Percentiles rank a stretch among this genome's conserved stretches.
Conservation (phyloP, 2,888 invertebrate genomes). For the Micoletzkya japonica region DNA sequence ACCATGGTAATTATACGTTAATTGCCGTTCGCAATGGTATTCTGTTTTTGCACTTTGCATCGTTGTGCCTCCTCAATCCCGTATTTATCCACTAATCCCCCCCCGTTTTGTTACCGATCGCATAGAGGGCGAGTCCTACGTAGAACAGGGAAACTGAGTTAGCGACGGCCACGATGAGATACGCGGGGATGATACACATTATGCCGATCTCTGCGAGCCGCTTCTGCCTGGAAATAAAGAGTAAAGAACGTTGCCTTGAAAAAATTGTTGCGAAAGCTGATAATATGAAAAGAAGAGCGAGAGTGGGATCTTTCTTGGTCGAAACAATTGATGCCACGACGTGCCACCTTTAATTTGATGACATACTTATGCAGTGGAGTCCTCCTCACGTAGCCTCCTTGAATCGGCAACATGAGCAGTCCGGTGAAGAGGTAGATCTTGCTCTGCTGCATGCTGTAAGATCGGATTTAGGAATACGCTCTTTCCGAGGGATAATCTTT, state of each 20-base stretch:
- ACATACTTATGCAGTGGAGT: slow-evolving; percentile 73
- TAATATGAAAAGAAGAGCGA: too few species aligned
- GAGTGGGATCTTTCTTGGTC: too few species aligned
- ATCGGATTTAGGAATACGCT: background rate
- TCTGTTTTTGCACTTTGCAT: background rate
- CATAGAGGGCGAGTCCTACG: slow-evolving; percentile 82
- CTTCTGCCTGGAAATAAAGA: slow-evolving; percentile 42
- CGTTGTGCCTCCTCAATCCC: background rate
- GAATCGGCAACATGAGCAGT: slow-evolving; percentile 84
- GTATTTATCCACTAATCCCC: too few species aligned
- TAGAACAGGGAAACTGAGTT: slow-evolving; percentile 72
- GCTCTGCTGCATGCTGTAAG: slow-evolving; percentile 87
- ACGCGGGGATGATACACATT: slow-evolving; percentile 82
- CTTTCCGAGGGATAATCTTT: too few species aligned
- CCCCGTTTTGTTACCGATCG: slow-evolving; percentile 78
- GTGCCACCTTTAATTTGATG: too few species aligned
- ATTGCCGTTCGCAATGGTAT: background rate
- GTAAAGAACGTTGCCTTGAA: too few species aligned
- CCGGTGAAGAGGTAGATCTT: slow-evolving; percentile 95
- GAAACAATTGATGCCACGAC: too few species aligned
- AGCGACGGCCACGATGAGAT: slow-evolving; percentile 82
- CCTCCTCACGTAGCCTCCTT: slow-evolving; percentile 82
- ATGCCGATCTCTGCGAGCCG: slow-evolving; percentile 71
- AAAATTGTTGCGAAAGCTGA: too few species aligned
- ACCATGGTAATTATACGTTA: background rate